Evolutionary conservation across 2,888 invertebrate genomes (phyloP).

Genomic region (Pandemis heparana): DNA sequence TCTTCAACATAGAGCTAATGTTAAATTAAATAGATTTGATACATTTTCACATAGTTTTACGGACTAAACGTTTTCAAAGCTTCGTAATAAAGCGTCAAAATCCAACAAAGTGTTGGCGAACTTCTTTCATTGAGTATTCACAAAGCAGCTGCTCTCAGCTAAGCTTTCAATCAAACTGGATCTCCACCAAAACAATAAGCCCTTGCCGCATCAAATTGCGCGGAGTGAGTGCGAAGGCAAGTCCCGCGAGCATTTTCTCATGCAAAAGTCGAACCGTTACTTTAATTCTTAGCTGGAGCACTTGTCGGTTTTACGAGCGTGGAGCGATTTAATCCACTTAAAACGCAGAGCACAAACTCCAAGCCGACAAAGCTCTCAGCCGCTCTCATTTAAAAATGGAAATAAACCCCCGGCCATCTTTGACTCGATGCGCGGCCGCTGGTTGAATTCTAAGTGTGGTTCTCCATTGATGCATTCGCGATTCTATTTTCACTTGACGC

Average conservation of each 20-base stretch:
- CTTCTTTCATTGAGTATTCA: constrained; percentile 77
- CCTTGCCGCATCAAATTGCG: constrained; percentile 68
- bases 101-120: constrained; percentile 71
- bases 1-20: not conserved
- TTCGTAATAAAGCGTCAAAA: constrained; percentile 53
- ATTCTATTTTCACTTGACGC: constrained; percentile 68
- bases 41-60: not conserved
- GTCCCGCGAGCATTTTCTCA: constrained; percentile 81
- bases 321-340: constrained; percentile 86
- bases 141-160: constrained; percentile 68
- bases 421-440: constrained; percentile 79
- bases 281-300: constrained; percentile 84
- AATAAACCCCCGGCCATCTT: constrained; percentile 84
- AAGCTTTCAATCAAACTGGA: constrained; percentile 68
- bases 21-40: not conserved
- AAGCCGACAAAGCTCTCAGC: constrained; percentile 85
- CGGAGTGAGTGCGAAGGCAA: constrained; percentile 74
- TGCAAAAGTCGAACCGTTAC: constrained; percentile 85
- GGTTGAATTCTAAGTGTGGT: constrained; percentile 81
- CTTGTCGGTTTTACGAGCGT: constrained; percentile 86
- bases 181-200: constrained; percentile 71
- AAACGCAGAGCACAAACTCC: constrained; percentile 85
- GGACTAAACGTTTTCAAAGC: not conserved
- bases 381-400: constrained; percentile 86
- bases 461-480: constrained; percentile 71